phyloP scores from a whole-genome alignment of 2,113 vertebrate species.

The Mormyrus lacerda region DNA sequence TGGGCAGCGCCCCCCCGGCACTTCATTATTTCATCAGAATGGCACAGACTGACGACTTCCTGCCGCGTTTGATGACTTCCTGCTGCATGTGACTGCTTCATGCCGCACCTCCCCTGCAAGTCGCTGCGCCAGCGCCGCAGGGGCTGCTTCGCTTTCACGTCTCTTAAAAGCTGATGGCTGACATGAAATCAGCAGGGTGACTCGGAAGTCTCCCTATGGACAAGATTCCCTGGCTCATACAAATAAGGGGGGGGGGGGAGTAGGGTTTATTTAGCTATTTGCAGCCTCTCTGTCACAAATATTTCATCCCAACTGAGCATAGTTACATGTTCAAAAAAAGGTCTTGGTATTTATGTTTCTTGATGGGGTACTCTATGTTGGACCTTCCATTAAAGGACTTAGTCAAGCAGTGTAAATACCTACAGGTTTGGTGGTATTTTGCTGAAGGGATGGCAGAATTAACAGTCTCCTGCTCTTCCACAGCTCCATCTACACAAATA shows the following conservation, averaged over 20 bases:
- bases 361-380: background rate
- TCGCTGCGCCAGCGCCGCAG: slow-evolving; percentile 5
- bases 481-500: background rate
- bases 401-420: background rate
- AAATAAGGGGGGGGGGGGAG: slow-evolving; percentile 30
- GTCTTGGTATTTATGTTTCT: background rate
- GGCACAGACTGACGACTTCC: slow-evolving; percentile 27
- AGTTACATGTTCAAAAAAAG: background rate
- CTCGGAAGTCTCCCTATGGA: slow-evolving; percentile 39
- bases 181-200: slow-evolving; percentile 56
- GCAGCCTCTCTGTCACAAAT: background rate
- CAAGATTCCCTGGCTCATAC: slow-evolving; percentile 22
- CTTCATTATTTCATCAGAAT: slow-evolving; percentile 54
- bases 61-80: slow-evolving; percentile 5
- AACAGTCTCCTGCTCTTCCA: background rate
- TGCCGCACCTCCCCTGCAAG: slow-evolving; percentile 30
- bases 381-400: background rate
- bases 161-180: slow-evolving; percentile 53
- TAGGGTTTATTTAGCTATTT: slow-evolving; percentile 14
- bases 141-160: slow-evolving; percentile 43
- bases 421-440: background rate
- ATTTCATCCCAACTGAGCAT: background rate
- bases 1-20: slow-evolving; percentile 35
- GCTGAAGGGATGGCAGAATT: background rate
- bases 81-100: slow-evolving; percentile 30